These are phyloP conservation scores for Pollenia amentaria DNA, from an alignment of 2,888 invertebrate genomes.

Conservation along the genomic window DNA sequence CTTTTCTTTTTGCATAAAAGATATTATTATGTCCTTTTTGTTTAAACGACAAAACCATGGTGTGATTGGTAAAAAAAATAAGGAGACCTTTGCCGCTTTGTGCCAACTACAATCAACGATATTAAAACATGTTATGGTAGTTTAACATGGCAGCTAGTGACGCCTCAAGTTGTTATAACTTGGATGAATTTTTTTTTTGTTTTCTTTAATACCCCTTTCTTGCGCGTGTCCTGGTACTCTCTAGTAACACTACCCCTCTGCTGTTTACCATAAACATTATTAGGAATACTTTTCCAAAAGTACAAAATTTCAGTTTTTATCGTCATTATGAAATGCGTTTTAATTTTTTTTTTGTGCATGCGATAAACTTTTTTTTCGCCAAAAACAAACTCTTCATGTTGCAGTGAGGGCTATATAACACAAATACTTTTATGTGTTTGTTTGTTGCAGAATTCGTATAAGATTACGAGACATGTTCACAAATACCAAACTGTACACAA, in stretches of 20 bases:
- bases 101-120: slow-evolving; percentile 26
- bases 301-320: slow-evolving; percentile 44
- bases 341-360: slow-evolving; percentile 63
- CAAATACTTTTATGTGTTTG: slow-evolving; percentile 5
- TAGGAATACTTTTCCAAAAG: neutral
- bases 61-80: slow-evolving; percentile 12
- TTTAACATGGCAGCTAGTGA: slow-evolving; percentile 76
- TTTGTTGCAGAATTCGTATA: slow-evolving; percentile 61
- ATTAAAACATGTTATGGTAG: slow-evolving; percentile 73
- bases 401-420: slow-evolving; percentile 13
- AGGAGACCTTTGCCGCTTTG: slow-evolving; percentile 14
- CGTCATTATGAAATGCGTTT: slow-evolving; percentile 59
- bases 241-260: neutral
- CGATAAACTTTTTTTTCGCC: slow-evolving; percentile 70
- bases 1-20: neutral
- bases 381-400: slow-evolving; percentile 35
- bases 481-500: slow-evolving; percentile 69
- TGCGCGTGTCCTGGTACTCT: neutral
- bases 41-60: neutral
- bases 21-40: neutral
- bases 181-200: slow-evolving; percentile 37
- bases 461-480: slow-evolving; percentile 71
- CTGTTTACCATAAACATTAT: neutral
- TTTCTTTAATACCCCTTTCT: slow-evolving; percentile 14
- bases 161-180: slow-evolving; percentile 75